Conservation (phyloP, 2,113 vertebrate species). For the Passer domesticus region DNA sequence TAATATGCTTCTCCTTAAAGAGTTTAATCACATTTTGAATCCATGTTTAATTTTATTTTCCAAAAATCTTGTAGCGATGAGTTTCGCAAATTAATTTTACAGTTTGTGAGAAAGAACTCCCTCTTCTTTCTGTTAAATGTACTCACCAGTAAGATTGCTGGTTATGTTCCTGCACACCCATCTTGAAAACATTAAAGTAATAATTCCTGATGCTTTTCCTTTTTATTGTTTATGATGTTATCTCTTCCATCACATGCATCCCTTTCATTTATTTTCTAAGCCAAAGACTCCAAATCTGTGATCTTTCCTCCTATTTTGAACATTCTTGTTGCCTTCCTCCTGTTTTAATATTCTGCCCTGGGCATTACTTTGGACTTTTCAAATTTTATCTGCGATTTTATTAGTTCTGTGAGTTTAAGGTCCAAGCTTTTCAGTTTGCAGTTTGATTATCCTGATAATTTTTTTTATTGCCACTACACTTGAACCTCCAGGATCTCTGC, state of each 20-base stretch:
- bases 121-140: background rate
- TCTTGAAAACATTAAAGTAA: background rate
- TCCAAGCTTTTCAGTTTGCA: background rate
- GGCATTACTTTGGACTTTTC: background rate
- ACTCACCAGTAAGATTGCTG: background rate
- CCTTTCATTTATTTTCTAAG: background rate
- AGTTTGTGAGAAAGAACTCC: background rate
- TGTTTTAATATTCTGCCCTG: background rate
- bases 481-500: background rate
- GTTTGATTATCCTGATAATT: background rate
- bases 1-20: background rate
- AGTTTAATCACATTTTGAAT: background rate
- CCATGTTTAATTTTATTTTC: background rate
- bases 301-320: background rate
- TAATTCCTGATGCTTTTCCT: background rate
- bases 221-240: background rate
- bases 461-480: background rate
- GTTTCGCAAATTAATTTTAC: background rate
- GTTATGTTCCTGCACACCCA: background rate
- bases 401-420: background rate
- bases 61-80: background rate
- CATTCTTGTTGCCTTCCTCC: background rate
- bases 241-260: background rate
- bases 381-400: slow-evolving; percentile 5
- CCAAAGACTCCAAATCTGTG: background rate